phyloP scores from a whole-genome alignment of 2,113 vertebrate species.

The Ariopsis seemanni region DNA sequence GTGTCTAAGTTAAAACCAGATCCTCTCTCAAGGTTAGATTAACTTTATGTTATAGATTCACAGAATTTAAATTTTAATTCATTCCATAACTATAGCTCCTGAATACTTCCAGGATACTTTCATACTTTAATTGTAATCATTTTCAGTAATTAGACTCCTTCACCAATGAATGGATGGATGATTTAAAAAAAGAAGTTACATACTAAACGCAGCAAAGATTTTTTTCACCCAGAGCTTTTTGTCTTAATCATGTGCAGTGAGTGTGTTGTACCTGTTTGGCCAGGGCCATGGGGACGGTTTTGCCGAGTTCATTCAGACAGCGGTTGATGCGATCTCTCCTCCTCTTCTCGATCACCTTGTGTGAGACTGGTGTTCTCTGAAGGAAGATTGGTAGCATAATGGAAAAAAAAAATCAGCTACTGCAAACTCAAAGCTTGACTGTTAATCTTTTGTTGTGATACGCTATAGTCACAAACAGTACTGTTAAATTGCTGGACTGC shows the following conservation, averaged over 20 bases:
- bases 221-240: neutral
- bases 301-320: slow-evolving; percentile 91
- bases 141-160: neutral
- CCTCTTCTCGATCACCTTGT: slow-evolving; percentile 97
- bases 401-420: neutral
- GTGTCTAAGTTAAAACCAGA: neutral
- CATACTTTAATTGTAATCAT: neutral
- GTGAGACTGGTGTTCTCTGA: slow-evolving; percentile 92
- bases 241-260: neutral
- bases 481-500: neutral
- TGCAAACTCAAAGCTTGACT: neutral
- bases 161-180: neutral
- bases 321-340: slow-evolving; percentile 94
- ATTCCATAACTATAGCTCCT: neutral
- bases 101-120: neutral
- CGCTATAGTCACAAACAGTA: neutral
- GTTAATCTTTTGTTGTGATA: neutral
- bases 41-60: neutral
- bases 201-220: neutral
- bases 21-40: neutral
- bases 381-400: neutral
- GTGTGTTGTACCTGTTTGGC: slow-evolving; percentile 87
- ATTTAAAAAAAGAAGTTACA: neutral
- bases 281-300: slow-evolving; percentile 94
- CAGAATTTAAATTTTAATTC: neutral